Conservation (phyloP, 2,888 invertebrate species). For the Adela reaumurella region DNA sequence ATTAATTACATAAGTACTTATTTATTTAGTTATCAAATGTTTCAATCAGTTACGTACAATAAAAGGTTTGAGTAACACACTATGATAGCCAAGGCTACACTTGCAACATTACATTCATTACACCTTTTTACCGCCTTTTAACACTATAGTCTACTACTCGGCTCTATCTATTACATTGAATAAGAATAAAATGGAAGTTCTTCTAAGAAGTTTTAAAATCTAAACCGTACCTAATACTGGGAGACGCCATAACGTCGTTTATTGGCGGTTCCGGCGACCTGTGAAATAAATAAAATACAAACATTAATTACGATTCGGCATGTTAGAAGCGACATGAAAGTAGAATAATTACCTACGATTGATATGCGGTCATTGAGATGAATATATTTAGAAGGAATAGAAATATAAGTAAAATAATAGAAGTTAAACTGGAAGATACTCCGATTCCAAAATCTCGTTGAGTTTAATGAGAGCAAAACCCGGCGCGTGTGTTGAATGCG, state of each 20-base stretch:
- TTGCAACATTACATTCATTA: too few relatives aligned
- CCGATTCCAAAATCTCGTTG: too few relatives aligned
- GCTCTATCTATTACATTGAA: slow-evolving; percentile 35
- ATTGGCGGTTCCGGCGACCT: slow-evolving; percentile 52
- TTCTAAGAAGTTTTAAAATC: slow-evolving; percentile 19
- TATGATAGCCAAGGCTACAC: neutral
- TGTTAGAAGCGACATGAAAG: too few relatives aligned
- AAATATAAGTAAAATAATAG: too few relatives aligned
- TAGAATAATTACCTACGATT: too few relatives aligned
- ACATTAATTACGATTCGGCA: too few relatives aligned
- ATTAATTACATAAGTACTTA: slow-evolving; percentile 19
- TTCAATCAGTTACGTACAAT: slow-evolving; percentile 24
- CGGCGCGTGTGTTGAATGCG: too few relatives aligned
- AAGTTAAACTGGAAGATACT: too few relatives aligned
- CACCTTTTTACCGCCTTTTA: too few relatives aligned
- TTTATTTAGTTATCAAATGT: slow-evolving; percentile 39
- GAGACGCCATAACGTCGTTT: slow-evolving; percentile 17
- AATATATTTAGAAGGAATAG: too few relatives aligned
- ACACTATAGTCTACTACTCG: slow-evolving; percentile 6
- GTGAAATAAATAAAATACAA: slow-evolving; percentile 18
- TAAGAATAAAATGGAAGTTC: slow-evolving; percentile 30
- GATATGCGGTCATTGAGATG: too few relatives aligned
- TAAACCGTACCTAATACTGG: slow-evolving; percentile 23
- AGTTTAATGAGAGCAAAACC: too few relatives aligned
- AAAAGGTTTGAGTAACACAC: slow-evolving; percentile 13